Conservation (phyloP, 2,888 invertebrate species). For the Drosophila nr. perissopoda region DNA sequence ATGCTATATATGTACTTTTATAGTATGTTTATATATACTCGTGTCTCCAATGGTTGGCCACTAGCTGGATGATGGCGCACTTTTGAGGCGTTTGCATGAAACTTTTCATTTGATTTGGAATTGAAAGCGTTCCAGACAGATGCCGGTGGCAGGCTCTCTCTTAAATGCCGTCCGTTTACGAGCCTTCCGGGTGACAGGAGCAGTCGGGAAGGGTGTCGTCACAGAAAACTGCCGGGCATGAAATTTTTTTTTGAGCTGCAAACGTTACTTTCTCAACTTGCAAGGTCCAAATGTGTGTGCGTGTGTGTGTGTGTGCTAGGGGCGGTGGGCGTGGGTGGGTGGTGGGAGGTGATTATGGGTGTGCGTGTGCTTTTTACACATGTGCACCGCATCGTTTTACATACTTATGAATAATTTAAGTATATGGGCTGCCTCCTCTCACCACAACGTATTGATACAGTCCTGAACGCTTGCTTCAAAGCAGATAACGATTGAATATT, state of each 20-base stretch:
- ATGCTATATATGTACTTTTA: neutral
- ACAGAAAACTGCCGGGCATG: constrained; percentile 57
- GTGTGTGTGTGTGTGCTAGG: constrained; percentile 9
- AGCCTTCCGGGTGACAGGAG: neutral
- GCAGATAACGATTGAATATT: constrained; percentile 60
- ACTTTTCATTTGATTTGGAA: constrained; percentile 75
- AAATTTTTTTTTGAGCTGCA: constrained; percentile 50
- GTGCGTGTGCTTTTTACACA: constrained; percentile 23
- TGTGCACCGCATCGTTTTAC: constrained; percentile 60
- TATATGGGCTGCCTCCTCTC: constrained; percentile 2
- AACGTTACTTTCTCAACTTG: constrained; percentile 44
- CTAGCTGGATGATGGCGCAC: constrained; percentile 50
- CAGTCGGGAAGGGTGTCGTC: constrained; percentile 8
- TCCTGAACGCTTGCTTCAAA: constrained; percentile 9
- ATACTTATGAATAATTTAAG: constrained; percentile 72
- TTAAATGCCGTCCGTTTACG: constrained; percentile 19
- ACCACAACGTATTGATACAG: neutral
- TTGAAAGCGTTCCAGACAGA: constrained; percentile 65
- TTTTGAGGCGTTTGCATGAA: constrained; percentile 44
- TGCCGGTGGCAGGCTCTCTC: constrained; percentile 27
- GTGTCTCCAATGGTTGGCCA: constrained; percentile 11
- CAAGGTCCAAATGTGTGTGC: constrained; percentile 14
- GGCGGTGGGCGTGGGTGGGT: too few relatives aligned
- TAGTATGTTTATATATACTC: constrained; percentile 2
- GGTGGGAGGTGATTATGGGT: neutral